These are phyloP conservation scores for Kryphioiulus occultus DNA, from an alignment of 2,888 invertebrate genomes.

Conservation along the genomic window DNA sequence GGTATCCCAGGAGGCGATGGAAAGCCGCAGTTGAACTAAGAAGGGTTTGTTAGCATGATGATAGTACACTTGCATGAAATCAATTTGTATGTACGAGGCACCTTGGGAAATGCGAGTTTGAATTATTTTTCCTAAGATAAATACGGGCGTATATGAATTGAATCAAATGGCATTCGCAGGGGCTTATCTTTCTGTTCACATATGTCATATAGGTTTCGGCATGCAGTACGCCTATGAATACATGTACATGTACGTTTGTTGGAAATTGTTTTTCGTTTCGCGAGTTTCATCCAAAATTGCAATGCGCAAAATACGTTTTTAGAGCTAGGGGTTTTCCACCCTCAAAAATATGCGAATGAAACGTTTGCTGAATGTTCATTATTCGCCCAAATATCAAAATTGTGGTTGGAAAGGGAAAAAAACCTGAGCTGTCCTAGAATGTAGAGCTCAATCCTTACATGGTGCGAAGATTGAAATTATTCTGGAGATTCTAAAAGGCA, in stretches of 20 bases:
- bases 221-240: neutral
- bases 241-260: neutral
- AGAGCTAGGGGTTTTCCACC: no score
- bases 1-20: neutral
- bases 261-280: neutral
- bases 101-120: neutral
- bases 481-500: no score
- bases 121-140: conserved; percentile 8
- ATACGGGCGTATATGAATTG: neutral
- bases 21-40: conserved; percentile 18
- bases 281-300: neutral
- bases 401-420: no score
- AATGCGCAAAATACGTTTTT: neutral
- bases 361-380: no score
- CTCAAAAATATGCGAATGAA: no score
- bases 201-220: neutral
- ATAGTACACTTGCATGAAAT: conserved; percentile 27
- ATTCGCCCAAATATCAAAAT: no score
- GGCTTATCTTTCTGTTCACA: conserved; percentile 5
- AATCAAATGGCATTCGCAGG: neutral
- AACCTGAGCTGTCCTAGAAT: no score
- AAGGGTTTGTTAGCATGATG: conserved; percentile 19
- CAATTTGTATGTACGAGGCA: neutral
- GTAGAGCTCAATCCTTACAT: no score
- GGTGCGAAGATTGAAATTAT: no score